Evolutionary conservation across 2,113 vertebrate genomes (phyloP), one percentile per base, ranked within the genome.

Genomic region (Oncorhynchus masou): DNA sequence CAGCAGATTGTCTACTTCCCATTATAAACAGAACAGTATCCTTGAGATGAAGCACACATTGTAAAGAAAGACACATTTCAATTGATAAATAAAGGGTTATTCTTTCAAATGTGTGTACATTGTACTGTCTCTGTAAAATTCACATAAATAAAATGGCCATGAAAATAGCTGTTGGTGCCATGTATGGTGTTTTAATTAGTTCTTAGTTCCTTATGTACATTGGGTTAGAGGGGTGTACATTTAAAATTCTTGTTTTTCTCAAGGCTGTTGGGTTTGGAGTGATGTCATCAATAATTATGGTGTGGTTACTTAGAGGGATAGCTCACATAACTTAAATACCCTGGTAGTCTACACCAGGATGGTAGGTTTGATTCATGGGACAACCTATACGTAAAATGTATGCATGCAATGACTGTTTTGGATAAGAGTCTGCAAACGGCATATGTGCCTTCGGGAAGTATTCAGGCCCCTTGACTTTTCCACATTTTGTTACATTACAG

Each of bases 241-340:
- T 81, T 86, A 16, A 65, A 79, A n/a, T 90, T 87, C 89, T 90
- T 90, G 88, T 88, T 88, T 91, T 91, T 84, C 88, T 82, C 81
- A 78, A 72, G 85, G 84, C 86, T 88, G 83, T 87, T 85, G 80
- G 72, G 65, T 73, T 69, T 90, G 87, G 64, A 66, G 90, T 88
- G 86, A 87, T 84, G 79, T 88, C 85, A 88, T 24, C 57, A 60
- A 76, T 89, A 89, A 87, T 78, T 85, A 77, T 22, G 4, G 72
- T 73, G 75, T 74, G 71, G 73, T 51, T 68, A 75, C 81, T 54
- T 54, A 54, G 3, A 54, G 49, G 49, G 49, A 19, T 54, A 54
- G 49, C 3, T 54, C 12, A 5, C 49, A 19, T 54, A 19, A 16
- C 16, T 54, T 9, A 45, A 45, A 45, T 45, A 45, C 39, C 39